Percentiles rank a stretch among this genome's conserved stretches.
Conservation (phyloP, 2,113 vertebrate genomes). For the Phyllopteryx taeniolatus region DNA sequence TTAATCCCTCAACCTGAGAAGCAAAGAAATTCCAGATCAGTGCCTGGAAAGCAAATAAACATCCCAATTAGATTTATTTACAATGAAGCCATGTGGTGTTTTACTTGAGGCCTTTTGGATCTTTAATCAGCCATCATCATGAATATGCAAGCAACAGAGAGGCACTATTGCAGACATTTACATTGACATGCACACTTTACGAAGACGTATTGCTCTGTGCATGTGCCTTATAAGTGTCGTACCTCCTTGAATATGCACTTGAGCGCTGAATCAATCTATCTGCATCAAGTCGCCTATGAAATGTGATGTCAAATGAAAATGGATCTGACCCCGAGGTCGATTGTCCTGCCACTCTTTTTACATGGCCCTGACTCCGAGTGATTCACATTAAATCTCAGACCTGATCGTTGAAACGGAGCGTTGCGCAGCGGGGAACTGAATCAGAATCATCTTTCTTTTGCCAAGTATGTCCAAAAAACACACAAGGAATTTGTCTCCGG, state of each 20-base stretch:
- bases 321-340: conserved; percentile 46
- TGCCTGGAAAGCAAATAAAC: conserved; percentile 12
- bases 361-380: conserved; percentile 33
- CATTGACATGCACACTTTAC: conserved; percentile 45
- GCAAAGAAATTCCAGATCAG: conserved; percentile 9
- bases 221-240: conserved; percentile 16
- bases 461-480: too few species aligned
- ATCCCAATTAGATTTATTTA: background rate
- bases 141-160: conserved; percentile 40
- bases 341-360: conserved; percentile 35
- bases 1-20: conserved; percentile 40
- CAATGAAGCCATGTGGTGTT: background rate
- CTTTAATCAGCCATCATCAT: conserved; percentile 34
- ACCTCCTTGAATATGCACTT: conserved; percentile 29
- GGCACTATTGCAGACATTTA: conserved; percentile 46
- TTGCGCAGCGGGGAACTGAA: background rate
- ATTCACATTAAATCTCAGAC: conserved; percentile 37
- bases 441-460: background rate
- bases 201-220: conserved; percentile 45
- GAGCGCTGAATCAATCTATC: conserved; percentile 46
- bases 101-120: conserved; percentile 11
- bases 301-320: conserved; percentile 53
- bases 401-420: background rate
- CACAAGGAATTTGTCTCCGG: too few species aligned
- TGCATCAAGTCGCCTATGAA: conserved; percentile 27